Evolutionary conservation across 2,797 vertebrate species (phyloP).

Genomic region (Anguilla marmorata): DNA sequence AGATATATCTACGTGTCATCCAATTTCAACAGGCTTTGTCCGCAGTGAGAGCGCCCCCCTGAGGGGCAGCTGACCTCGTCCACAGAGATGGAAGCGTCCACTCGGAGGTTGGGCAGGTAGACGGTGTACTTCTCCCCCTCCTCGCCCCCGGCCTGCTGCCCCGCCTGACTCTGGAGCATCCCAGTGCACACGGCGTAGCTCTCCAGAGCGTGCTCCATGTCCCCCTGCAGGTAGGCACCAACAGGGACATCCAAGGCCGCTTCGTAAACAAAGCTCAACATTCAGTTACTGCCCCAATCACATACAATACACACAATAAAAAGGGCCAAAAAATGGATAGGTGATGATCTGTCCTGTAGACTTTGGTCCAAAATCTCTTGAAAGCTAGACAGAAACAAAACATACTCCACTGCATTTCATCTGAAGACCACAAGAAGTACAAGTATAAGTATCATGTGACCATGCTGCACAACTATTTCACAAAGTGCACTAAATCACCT

Average conservation of each 20-base stretch:
- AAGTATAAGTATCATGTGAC: neutral
- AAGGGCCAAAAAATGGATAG: no score
- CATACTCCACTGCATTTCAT: no score
- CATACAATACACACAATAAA: no score
- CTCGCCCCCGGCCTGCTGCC: conserved; percentile 57
- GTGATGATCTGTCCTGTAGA: no score
- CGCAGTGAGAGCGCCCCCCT: neutral
- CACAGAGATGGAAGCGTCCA: conserved; percentile 85
- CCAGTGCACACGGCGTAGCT: conserved; percentile 92
- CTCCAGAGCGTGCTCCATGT: conserved; percentile 93
- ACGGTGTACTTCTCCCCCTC: conserved; percentile 71
- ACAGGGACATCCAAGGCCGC: no score
- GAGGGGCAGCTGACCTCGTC: conserved; percentile 81
- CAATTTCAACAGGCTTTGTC: neutral
- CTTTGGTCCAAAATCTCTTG: no score
- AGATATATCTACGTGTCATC: neutral
- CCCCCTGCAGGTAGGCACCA: conserved; percentile 72
- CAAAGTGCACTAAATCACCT: neutral
- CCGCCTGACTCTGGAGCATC: conserved; percentile 77
- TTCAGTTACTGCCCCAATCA: neutral
- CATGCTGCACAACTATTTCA: neutral
- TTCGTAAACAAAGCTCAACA: neutral
- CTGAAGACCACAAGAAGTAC: neutral
- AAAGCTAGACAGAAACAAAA: no score
- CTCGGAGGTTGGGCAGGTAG: conserved; percentile 83